These are phyloP conservation scores for Holacanthus passer DNA, from an alignment of 2,113 vertebrate species.

Conservation along the genomic window DNA sequence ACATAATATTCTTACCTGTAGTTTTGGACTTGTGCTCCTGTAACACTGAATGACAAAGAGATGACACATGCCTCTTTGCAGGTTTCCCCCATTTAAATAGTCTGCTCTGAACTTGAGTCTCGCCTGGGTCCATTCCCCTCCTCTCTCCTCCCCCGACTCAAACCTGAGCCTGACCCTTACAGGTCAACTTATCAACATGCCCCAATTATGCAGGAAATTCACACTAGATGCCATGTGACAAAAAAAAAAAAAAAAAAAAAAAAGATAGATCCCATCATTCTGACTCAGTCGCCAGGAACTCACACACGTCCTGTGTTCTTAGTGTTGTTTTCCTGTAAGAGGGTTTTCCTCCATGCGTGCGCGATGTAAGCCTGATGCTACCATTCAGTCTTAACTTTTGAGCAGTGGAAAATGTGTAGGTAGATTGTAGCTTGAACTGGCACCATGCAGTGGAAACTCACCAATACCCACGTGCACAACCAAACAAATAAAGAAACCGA, in stretches of 20 bases:
- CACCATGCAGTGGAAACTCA: background rate
- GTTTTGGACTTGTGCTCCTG: conserved; percentile 3
- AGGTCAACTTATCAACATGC: conserved; percentile 17
- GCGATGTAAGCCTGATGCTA: background rate
- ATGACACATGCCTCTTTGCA: conserved; percentile 22
- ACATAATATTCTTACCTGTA: conserved; percentile 46
- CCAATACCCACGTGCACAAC: background rate
- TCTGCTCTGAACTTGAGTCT: conserved; percentile 8
- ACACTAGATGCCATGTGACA: background rate
- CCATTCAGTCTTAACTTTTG: background rate
- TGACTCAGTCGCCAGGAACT: conserved; percentile 23
- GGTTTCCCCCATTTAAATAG: conserved; percentile 60
- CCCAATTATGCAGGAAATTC: background rate
- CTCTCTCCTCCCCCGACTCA: conserved; percentile 6
- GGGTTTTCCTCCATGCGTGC: background rate
- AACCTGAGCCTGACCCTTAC: conserved; percentile 32
- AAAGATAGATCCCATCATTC: background rate
- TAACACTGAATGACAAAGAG: background rate
- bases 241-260: too few species aligned
- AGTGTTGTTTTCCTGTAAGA: background rate
- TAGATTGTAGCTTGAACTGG: background rate
- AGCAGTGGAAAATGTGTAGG: conserved; percentile 2
- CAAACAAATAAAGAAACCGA: background rate
- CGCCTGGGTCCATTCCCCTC: conserved; percentile 25
- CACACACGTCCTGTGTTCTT: background rate